Evolutionary conservation across 2,888 invertebrate genomes (phyloP), one percentile per base, ranked within the genome.

Genomic region (Griposia aprilina): DNA sequence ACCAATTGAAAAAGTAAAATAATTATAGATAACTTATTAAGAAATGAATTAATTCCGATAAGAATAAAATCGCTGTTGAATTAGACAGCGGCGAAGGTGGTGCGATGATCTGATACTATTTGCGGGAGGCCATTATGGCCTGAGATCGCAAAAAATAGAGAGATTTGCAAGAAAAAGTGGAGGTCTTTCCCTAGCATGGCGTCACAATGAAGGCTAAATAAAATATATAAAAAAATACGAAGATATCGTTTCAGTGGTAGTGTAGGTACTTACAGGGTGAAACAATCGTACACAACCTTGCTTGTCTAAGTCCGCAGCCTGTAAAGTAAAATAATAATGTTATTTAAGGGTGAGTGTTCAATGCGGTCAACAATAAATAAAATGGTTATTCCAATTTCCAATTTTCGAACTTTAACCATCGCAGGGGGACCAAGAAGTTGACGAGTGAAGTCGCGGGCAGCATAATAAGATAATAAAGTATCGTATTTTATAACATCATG

Each of bases 251-350:
- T 0, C 30, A 52, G 1, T n/a, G n/a, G 17, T n/a, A 36, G 8
- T 57, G 8, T 11, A 62, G 10, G 10, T 77, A 87, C 83, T 78
- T 62, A 84, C 84, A 11, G 79, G 86, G 10, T 79, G 69, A 62
- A 86, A 68, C 10, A 50, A 3, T 30, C 48, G 57, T 8, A 1
- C 23, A 60, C 84, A 84, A 13, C 69, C 66, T 20, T 41, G 41
- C 6, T 36, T 23, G 0, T 74, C 68, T 17, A 63, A 0, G 0
- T 74, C 87, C 0, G 68, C 79, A 26, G 41, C 74, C 84, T 84
- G 74, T 17, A n/a, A 82, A 73, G 6, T 30, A 41, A 41, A 57
- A 45, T 20, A 52, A 13, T 48, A 15, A 15, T 68, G 11, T 55
- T 55, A n/a, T 55, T 17, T 36, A 36, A 36, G 36, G 23, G 11